Evolutionary conservation across 2,797 vertebrate genomes (phyloP).

Genomic region (Linurgus olivaceus): DNA sequence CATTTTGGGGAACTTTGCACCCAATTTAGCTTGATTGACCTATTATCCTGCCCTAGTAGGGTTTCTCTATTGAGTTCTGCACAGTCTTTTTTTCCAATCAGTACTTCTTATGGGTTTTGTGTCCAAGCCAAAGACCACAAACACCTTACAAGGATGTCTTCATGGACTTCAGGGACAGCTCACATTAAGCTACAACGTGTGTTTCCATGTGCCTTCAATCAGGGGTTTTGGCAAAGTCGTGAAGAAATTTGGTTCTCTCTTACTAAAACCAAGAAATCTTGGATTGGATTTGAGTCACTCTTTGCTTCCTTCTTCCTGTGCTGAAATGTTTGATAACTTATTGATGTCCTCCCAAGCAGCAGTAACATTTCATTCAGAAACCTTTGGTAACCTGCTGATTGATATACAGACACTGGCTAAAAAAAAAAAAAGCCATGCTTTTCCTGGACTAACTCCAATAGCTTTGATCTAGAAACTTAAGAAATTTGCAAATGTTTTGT

Average conservation of each 20-base stretch:
- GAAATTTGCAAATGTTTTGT: background rate
- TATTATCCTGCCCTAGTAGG: background rate
- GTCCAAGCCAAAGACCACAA: background rate
- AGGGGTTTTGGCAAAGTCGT: background rate
- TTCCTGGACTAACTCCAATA: background rate
- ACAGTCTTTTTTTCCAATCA: background rate
- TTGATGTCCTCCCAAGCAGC: background rate
- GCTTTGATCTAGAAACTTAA: slow-evolving; percentile 1
- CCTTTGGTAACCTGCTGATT: background rate
- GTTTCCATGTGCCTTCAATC: slow-evolving; percentile 8
- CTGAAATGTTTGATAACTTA: background rate
- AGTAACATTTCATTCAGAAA: slow-evolving; percentile 29
- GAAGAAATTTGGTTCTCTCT: background rate
- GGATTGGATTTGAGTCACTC: background rate
- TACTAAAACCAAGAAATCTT: background rate
- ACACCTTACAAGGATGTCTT: background rate
- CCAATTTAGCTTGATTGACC: background rate
- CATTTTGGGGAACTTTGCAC: background rate
- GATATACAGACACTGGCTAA: background rate
- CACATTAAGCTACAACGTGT: background rate
- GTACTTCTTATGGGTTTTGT: background rate
- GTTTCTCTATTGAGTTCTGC: background rate
- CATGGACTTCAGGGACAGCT: background rate
- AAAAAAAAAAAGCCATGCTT: background rate
- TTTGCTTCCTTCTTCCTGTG: background rate